phyloP scores from a whole-genome alignment of 2,113 vertebrate species.

The Myotis lucifugus region DNA sequence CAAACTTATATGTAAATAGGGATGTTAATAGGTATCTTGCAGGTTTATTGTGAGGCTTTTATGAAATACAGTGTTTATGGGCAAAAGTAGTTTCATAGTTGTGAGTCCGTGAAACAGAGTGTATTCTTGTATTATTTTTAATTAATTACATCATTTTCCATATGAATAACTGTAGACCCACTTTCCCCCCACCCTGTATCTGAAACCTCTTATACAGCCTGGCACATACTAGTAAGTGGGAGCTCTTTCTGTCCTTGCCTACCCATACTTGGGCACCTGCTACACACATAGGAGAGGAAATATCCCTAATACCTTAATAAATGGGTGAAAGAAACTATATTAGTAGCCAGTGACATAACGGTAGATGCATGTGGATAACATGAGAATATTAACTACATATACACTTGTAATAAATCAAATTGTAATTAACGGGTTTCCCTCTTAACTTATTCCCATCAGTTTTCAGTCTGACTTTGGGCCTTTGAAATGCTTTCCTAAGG shows the following conservation, averaged over 20 bases:
- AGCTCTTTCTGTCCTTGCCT: not conserved
- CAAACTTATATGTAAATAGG: conserved; percentile 4
- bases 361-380: not conserved
- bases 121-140: not conserved
- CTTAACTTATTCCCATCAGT: not conserved
- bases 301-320: conserved; percentile 18
- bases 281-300: not conserved
- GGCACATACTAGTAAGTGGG: not conserved
- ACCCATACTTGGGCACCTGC: not conserved
- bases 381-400: not conserved
- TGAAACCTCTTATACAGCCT: not conserved
- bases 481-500: conserved; percentile 11
- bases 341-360: conserved; percentile 14
- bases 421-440: conserved; percentile 19
- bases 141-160: not conserved
- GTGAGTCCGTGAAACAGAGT: not conserved
- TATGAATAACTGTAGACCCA: not conserved
- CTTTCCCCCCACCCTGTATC: not conserved
- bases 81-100: not conserved
- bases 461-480: not conserved
- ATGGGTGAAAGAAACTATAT: conserved; percentile 39
- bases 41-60: conserved; percentile 24
- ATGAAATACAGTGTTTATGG: conserved; percentile 5
- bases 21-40: not conserved
- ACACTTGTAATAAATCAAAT: not conserved